Evolutionary conservation across 2,113 vertebrate genomes (phyloP), one percentile per base, ranked within the genome.

Genomic region (Poeciliopsis occidentalis): DNA sequence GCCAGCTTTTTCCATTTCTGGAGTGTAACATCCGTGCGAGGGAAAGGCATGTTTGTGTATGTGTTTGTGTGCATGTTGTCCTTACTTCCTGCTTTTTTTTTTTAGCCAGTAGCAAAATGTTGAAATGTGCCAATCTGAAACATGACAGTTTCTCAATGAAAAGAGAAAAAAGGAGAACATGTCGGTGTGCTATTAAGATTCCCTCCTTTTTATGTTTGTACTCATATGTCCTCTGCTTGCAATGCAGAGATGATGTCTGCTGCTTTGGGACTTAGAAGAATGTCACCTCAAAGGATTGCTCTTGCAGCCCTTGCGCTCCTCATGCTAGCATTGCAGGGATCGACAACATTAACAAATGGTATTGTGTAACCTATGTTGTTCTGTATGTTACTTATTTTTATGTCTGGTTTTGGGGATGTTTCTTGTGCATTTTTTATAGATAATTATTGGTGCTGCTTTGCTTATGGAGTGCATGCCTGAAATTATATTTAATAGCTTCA

Each of bases 81-180:
- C 26, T 17, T 73, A 73, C 89, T 82, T 85, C 88, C 82, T 37
- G 7, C n/a, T 60, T 51, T 65, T 39, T 57, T 13, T 72, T 47
- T 54, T 60, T 68, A 11, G 64, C 73, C 75, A 80, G 26, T 27
- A 71, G 54, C 71, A 75, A 71, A 80, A 80, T 84, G 86, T 74
- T 86, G 80, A 84, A 88, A 85, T 88, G 69, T 82, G 69, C n/a
- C 80, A 76, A 83, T 87, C 82, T 76, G 88, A 84, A 87, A 82
- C 84, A 86, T 63, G 84, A 87, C 78, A 83, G 84, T 84, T 84
- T 87, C 66, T 89, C 87, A 91, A 80, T 86, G 85, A 83, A 81
- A 62, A 63, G 61, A 30, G 54, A 29, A 44, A 71, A 75, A 60
- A 76, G 37, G 80, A 83, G 44, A 39, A 29, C 30, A 67, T 73